Base-by-base conservation (phyloP, 2,888 invertebrate species). In the Epistrophella euchroma region DNA sequence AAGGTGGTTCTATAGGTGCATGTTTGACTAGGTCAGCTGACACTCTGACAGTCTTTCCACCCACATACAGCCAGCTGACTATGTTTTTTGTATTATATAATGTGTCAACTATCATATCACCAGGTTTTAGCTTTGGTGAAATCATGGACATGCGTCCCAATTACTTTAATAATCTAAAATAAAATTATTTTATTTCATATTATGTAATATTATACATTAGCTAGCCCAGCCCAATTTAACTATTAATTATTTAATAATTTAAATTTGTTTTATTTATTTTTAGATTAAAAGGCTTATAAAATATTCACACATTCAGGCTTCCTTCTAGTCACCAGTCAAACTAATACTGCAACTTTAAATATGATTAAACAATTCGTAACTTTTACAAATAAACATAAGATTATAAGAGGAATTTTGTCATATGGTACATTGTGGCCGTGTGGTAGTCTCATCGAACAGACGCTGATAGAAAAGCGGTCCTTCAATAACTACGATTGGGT, bases 401-500 rank as follows among this genome's bases (percentile, higher is more conserved):
- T 94, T 9, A 89, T 92, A 2, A 90, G 94, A 66, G 94, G 94
- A 40, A 94, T 94, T 93, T 90, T 92, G 2, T 93, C 94, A 2
- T 94, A 94, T 88, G 90, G 93, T 0, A 89, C 93, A 1, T 92
- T 94, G 70, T 94, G 94, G 94, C 94, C 94, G 1, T 89, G 92
- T 1, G 94, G 93, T 10, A 93, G 93, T 89, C 88, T 94, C 28
- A 89, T 93, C 15, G 94, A 94, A 88, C 94, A 94, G 89, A 92
- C 90, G 17, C 88, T 92, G n/a, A 88, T 90, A 25, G 91, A 91
- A 45, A 93, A 93, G 22, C 92, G 91, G 89, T 91, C 90, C 60
- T 91, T 90, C 89, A 90, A 91, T 55, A 92, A 90, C 79, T 93
- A 92, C 79, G 93, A 93, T 86, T 93, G 93, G 92, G 90, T 89